Evolutionary conservation across 2,797 vertebrate genomes (phyloP).

Genomic region (Nannoperca australis): DNA sequence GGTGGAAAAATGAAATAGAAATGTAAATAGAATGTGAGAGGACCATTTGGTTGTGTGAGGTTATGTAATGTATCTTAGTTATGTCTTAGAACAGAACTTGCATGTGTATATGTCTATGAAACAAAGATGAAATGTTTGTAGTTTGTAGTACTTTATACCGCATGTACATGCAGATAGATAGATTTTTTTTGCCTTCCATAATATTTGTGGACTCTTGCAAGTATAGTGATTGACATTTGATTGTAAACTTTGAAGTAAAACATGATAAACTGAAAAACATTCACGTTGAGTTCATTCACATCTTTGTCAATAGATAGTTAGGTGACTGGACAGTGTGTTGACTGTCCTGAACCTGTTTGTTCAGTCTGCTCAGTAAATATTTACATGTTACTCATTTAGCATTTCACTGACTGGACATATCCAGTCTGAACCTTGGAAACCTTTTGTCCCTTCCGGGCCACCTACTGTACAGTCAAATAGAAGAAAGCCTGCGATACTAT

Average conservation of each 20-base stretch:
- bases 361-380: constrained; percentile 72
- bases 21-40: constrained; percentile 16
- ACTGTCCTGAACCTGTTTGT: constrained; percentile 48
- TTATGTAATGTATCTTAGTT: constrained; percentile 1
- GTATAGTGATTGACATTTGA: not conserved
- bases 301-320: constrained; percentile 28
- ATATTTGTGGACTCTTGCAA: not conserved
- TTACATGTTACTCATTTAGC: constrained; percentile 63
- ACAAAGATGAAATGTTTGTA: no score
- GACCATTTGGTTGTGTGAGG: not conserved
- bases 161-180: no score
- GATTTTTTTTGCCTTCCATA: not conserved
- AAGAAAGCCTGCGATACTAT: not conserved
- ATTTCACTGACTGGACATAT: constrained; percentile 43
- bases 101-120: not conserved
- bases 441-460: constrained; percentile 58
- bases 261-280: constrained; percentile 24
- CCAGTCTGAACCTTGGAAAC: constrained; percentile 48
- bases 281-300: constrained; percentile 18
- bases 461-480: constrained; percentile 16
- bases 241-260: constrained; percentile 14
- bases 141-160: no score
- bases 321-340: constrained; percentile 35
- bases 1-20: not conserved
- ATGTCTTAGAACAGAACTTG: not conserved